Conservation (phyloP, 2,888 invertebrate species). For the Drosophila infuscata region DNA sequence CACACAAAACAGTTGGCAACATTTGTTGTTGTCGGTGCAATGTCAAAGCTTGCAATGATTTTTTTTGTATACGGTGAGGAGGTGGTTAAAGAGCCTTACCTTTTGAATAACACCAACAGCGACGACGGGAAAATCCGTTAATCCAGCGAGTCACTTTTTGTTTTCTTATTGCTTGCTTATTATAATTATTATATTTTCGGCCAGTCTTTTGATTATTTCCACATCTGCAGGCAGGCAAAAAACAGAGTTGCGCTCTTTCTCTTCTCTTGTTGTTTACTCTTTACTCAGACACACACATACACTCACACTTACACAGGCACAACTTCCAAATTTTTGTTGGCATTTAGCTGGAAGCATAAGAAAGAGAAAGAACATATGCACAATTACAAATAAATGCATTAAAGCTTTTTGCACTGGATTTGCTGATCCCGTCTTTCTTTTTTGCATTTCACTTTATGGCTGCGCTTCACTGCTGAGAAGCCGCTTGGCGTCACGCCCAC, state of each 20-base stretch:
- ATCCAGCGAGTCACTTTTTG: constrained; percentile 46
- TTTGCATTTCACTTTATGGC: constrained; percentile 56
- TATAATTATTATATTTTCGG: constrained; percentile 25
- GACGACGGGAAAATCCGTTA: constrained; percentile 39
- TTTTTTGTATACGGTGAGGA: background rate
- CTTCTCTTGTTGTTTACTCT: constrained; percentile 39
- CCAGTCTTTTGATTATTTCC: constrained; percentile 33
- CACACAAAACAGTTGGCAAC: constrained; percentile 8
- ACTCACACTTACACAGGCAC: constrained; percentile 19
- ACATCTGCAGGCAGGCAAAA: constrained; percentile 47
- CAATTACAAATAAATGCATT: constrained; percentile 41
- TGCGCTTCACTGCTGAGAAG: constrained; percentile 28
- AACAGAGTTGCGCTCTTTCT: constrained; percentile 38
- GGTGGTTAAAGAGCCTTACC: constrained; percentile 29
- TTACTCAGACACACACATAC: constrained; percentile 32
- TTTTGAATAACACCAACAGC: constrained; percentile 33
- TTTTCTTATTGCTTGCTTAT: constrained; percentile 48
- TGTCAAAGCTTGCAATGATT: constrained; percentile 46
- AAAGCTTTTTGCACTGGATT: constrained; percentile 36
- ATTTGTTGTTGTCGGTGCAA: constrained; percentile 34
- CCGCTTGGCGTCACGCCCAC: constrained; percentile 52
- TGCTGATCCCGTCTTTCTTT: constrained; percentile 42
- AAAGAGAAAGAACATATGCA: constrained; percentile 47
- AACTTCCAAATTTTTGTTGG: constrained; percentile 45
- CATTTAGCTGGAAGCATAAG: constrained; percentile 52